phyloP scores from a whole-genome alignment of 2,113 vertebrate genomes.

The Ancistrus triradiatus region DNA sequence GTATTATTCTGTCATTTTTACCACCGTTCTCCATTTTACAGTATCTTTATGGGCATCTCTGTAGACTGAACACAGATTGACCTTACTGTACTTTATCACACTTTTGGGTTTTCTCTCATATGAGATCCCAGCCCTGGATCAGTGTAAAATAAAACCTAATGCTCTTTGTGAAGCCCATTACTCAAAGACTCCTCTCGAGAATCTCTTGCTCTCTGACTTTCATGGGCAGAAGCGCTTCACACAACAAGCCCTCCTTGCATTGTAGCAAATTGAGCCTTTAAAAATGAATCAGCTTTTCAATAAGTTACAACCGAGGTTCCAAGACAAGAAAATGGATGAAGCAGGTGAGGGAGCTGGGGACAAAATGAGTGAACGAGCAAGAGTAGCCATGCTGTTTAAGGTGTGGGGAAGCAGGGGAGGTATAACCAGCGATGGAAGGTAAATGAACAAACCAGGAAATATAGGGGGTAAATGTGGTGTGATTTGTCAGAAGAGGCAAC shows the following conservation, averaged over 20 bases:
- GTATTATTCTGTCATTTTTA: too few species aligned
- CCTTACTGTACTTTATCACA: too few species aligned
- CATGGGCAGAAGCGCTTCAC: constrained; percentile 1
- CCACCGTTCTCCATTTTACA: too few species aligned
- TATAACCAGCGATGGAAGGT: background rate
- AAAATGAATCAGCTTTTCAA: constrained; percentile 45
- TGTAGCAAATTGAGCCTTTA: constrained; percentile 47
- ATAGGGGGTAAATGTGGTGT: background rate
- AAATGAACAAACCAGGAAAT: background rate
- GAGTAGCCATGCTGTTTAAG: constrained; percentile 1
- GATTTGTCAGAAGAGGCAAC: too few species aligned
- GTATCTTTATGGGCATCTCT: too few species aligned
- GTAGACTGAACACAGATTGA: too few species aligned
- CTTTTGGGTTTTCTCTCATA: too few species aligned
- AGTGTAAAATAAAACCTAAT: too few species aligned
- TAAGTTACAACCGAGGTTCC: constrained; percentile 41
- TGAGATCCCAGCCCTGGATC: too few species aligned
- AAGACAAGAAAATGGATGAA: constrained; percentile 14
- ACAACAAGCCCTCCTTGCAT: constrained; percentile 38
- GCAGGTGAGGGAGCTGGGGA: constrained; percentile 7
- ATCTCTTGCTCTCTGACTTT: background rate
- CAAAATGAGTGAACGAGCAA: constrained; percentile 11
- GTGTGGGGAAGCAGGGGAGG: background rate
- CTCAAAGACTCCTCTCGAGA: background rate
- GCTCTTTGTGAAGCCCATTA: too few species aligned